Base-by-base conservation (phyloP, 1,140 invertebrate genomes). In the Saccostrea cuccullata region DNA sequence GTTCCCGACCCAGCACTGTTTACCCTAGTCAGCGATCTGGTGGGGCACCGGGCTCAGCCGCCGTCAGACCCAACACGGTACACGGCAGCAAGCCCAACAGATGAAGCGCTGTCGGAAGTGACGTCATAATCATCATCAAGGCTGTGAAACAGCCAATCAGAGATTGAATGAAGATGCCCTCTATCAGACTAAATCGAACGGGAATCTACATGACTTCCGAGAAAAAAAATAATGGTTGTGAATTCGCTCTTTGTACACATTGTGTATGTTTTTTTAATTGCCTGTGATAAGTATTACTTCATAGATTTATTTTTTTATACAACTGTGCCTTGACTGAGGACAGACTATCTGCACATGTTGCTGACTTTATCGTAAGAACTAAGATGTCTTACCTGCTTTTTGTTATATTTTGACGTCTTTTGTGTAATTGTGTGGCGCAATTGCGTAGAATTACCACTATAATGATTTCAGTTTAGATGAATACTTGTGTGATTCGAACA, bases 1-100 rank as follows among this genome's bases (percentile, higher is more conserved):
- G 91, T 89, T 67, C 87, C 17, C 26, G 84, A 20, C 84, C 84
- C 8, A 64, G 47, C 56, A 85, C 84, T 9, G 84, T 84, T 9
- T 9, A 13, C 30, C 11, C 70, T 12, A 77, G 11, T 26, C 70
- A 77, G 26, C 6, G 70, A 77, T 30, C 30, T 77, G 12, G 70
- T 30, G 11, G 23, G 11, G 70, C 15, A 26, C 70, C 70, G 30
- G 70, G 70, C 4, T 77, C 70, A 12, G 70, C 26, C 9, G 47
- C 47, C 9, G 9, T 9, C 26, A 77, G 70, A 36, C 70, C 70
- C 23, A 77, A 77, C 70, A 77, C 70, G 5, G 70, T 84, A 36
- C 84, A 85, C 23, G 84, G 84, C 30, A 58, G 26, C 30, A 58
- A 85, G 12, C 84, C 84, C 12, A 58, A 85, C 58, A 85, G 84